Evolutionary conservation across 2,113 vertebrate species (phyloP).

Genomic region (Urocitellus parryii): DNA sequence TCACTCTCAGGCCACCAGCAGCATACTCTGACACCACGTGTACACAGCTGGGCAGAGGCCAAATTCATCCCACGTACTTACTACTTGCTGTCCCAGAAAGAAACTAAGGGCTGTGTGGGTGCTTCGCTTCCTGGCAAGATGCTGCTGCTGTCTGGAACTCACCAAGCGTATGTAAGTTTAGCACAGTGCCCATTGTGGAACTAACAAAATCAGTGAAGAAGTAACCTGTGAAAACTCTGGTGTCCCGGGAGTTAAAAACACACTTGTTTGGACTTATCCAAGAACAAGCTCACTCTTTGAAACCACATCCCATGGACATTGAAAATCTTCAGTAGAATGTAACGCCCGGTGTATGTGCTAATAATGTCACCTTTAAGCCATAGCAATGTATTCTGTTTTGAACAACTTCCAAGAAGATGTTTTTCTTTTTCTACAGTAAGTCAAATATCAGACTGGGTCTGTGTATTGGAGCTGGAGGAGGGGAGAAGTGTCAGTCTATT

Average conservation of each 20-base stretch:
- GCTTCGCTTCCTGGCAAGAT: conserved; percentile 49
- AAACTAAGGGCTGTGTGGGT: conserved; percentile 31
- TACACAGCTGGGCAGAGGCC: conserved; percentile 73
- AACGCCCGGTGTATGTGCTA: not conserved
- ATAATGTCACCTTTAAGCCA: not conserved
- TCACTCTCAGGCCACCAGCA: conserved; percentile 59
- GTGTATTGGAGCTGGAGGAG: rapidly evolving
- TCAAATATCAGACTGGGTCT: conserved; percentile 11
- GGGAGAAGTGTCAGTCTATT: not conserved
- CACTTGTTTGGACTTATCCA: not conserved
- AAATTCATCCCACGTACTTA: conserved; percentile 54
- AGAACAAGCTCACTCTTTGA: not conserved
- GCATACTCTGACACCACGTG: conserved; percentile 22
- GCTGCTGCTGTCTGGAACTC: not conserved
- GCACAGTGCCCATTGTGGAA: not conserved
- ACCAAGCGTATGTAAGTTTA: not conserved
- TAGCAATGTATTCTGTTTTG: not conserved
- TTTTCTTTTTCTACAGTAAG: conserved; percentile 37
- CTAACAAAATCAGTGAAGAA: not conserved
- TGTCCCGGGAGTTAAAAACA: not conserved
- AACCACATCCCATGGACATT: not conserved
- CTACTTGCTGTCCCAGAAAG: conserved; percentile 83
- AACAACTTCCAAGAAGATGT: conserved; percentile 32
- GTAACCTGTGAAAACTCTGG: not conserved
- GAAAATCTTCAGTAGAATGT: not conserved